Conservation (phyloP, 2,797 vertebrate genomes). For the Mallotus villosus region DNA sequence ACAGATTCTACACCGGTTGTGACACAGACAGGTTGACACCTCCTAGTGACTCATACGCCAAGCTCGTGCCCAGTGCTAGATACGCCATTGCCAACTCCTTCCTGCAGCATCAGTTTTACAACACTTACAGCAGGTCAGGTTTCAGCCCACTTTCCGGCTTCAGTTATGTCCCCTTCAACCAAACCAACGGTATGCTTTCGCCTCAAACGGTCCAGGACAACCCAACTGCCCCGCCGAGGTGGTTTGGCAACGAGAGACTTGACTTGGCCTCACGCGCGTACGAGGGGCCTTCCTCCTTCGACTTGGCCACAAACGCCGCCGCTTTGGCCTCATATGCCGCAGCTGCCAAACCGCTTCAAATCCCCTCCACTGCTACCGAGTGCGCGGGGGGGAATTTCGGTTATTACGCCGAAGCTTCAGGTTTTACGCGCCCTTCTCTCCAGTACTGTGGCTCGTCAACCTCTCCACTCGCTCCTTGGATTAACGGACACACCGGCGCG, state of each 20-base stretch:
- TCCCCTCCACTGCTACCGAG: conserved; percentile 68
- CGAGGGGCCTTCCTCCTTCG: conserved; percentile 78
- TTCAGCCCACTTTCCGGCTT: conserved; percentile 70
- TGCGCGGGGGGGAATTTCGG: conserved; percentile 75
- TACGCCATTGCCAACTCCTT: conserved; percentile 84
- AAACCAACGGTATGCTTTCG: conserved; percentile 79
- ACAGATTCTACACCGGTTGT: conserved; percentile 83
- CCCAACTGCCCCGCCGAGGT: conserved; percentile 79
- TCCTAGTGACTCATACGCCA: conserved; percentile 81
- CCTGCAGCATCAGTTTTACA: conserved; percentile 83
- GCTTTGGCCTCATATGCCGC: conserved; percentile 81
- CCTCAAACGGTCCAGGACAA: conserved; percentile 82
- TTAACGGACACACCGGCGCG: conserved; percentile 56
- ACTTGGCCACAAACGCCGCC: conserved; percentile 81
- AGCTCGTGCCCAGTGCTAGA: conserved; percentile 81
- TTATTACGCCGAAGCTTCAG: conserved; percentile 80
- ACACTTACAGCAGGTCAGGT: conserved; percentile 82
- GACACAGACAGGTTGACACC: conserved; percentile 82
- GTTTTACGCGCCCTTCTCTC: conserved; percentile 72
- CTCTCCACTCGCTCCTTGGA: conserved; percentile 78
- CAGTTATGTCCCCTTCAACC: conserved; percentile 75
- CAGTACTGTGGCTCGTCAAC: conserved; percentile 80
- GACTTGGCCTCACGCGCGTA: conserved; percentile 82
- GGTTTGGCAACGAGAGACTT: conserved; percentile 83
- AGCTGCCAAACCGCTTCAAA: conserved; percentile 78